Evolutionary conservation across 1,140 invertebrate genomes (phyloP), one percentile per base, ranked within the genome.

Genomic region (Chrysomallon squamiferum): DNA sequence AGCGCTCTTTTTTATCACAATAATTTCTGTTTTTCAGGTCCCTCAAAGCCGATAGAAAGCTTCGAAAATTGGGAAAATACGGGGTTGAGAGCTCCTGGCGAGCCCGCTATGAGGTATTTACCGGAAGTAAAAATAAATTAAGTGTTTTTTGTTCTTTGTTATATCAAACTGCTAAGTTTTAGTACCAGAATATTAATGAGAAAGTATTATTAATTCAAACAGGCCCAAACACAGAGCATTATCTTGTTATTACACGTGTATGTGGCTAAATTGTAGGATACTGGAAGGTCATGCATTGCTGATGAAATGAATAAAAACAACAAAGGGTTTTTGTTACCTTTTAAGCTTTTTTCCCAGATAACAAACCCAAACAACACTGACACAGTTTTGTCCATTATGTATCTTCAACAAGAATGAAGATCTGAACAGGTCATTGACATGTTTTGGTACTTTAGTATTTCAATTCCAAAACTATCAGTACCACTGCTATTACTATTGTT

Each of bases 31-130:
- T 7, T 71, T 59, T 41, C 49, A 77, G 75, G 75, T 52, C 68
- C 59, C 27, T 47, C 69, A 45, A 72, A 72, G 62, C 66, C 64
- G 61, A 35, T 74, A 47, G 73, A 77, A 59, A 68, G 65, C 59
- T 54, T 72, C 67, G 73, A 73, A 77, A 71, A 59, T 57, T 61
- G 52, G 45, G 59, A 68, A 60, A 41, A 59, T 29, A 35, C 41
- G 29, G 41, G 59, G 20, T 62, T 62, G 47, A 69, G 66, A 49
- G 57, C 52, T 45, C 41, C 67, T 38, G 59, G 62, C 52, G 68
- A 50, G 27, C 65, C 65, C 45, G 63, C 60, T 63, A 75, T 72
- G 71, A 75, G 68, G 74, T 70, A 35, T 57, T 38, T 54, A 5
- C 32, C n/a, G 32, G 32, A 27, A n/a, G 32, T 63, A 22, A n/a